Percentiles rank a stretch among this genome's conserved stretches.
phyloP scores from a whole-genome alignment of 2,888 invertebrate genomes.

The Odontothrips loti region DNA sequence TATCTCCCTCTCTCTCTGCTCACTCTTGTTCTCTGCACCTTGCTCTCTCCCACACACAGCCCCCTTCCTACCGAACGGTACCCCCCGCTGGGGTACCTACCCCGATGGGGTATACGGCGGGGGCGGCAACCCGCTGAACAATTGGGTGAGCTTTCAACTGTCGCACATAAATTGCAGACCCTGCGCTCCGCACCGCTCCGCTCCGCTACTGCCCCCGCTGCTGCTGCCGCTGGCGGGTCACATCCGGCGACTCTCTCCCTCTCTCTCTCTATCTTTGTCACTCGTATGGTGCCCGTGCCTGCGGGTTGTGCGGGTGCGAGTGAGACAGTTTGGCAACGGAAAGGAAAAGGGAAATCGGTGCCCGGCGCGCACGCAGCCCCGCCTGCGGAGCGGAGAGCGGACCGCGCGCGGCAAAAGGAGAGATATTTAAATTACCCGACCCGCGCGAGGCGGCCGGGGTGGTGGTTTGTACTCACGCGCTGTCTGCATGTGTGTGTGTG shows the following conservation, averaged over 20 bases:
- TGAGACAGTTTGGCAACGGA: too few relatives aligned
- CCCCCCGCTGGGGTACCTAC: background rate
- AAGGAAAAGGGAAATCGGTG: too few relatives aligned
- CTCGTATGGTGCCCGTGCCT: too few relatives aligned
- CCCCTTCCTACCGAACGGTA: background rate
- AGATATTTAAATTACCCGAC: slow-evolving; percentile 19
- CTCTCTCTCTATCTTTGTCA: too few relatives aligned
- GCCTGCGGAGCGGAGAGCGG: background rate
- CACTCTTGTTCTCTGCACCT: background rate
- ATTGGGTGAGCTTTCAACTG: slow-evolving; percentile 24
- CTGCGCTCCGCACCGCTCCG: background rate
- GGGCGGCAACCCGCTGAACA: background rate
- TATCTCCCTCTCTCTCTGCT: background rate
- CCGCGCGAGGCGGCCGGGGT: background rate
- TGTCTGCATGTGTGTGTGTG: background rate
- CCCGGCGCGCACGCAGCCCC: background rate
- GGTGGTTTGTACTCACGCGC: background rate
- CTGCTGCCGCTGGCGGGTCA: too few relatives aligned
- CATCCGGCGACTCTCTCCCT: too few relatives aligned
- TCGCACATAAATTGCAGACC: slow-evolving; percentile 16
- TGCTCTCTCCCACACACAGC: background rate
- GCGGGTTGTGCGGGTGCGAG: too few relatives aligned
- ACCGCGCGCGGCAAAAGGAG: background rate
- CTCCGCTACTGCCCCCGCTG: too few relatives aligned
- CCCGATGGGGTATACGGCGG: background rate